A percentile compares a stretch with the other conserved stretches of the same genome.
Conservation (phyloP, 1,140 invertebrate species). For the Chrysomallon squamiferum region DNA sequence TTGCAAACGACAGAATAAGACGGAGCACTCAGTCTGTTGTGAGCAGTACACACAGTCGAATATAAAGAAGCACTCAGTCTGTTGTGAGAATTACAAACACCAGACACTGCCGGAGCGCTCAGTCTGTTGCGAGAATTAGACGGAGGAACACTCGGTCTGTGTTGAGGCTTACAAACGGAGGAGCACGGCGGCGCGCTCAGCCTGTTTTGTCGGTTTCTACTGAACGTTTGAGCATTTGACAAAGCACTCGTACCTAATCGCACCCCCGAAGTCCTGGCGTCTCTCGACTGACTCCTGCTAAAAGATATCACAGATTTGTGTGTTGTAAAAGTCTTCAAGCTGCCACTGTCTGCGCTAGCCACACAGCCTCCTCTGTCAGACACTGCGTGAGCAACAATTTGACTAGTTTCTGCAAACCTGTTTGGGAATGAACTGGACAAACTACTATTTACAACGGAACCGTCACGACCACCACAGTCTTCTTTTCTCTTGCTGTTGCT, state of each 20-base stretch:
- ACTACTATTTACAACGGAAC: not conserved
- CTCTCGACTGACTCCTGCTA: conserved; percentile 4
- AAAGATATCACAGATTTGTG: conserved; percentile 7
- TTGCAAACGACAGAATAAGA: too few relatives aligned
- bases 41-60: too few relatives aligned
- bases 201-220: not conserved
- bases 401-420: conserved; percentile 11
- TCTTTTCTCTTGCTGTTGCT: too few relatives aligned
- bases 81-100: too few relatives aligned
- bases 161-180: not conserved
- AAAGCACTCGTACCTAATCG: not conserved
- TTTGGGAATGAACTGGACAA: not conserved
- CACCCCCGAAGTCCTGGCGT: not conserved
- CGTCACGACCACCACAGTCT: not conserved
- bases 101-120: too few relatives aligned
- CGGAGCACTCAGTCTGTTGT: too few relatives aligned
- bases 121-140: too few relatives aligned
- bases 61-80: too few relatives aligned
- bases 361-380: not conserved
- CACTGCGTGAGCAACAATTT: conserved; percentile 2
- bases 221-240: not conserved
- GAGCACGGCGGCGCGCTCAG: not conserved
- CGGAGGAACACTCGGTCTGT: too few relatives aligned
- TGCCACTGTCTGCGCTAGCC: not conserved
- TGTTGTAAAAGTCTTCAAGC: not conserved